phyloP scores from a whole-genome alignment of 2,888 invertebrate genomes.

The Philereme transversata region DNA sequence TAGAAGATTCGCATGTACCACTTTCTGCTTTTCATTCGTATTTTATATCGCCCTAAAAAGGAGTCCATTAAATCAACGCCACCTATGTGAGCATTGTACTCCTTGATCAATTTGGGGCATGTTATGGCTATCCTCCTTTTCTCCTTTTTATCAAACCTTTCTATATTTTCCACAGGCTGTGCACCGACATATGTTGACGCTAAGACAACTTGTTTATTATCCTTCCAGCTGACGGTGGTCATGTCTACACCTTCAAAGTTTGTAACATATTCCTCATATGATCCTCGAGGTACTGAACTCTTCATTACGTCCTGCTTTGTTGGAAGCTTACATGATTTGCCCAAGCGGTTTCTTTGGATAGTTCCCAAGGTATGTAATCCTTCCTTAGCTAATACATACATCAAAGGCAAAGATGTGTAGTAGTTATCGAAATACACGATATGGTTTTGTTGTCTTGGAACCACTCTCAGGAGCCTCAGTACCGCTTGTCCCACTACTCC shows the following conservation, averaged over 20 bases:
- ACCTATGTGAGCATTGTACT: slow-evolving; percentile 17
- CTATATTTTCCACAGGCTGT: slow-evolving; percentile 6
- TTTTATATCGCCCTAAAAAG: slow-evolving; percentile 30
- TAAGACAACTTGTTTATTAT: slow-evolving; percentile 29
- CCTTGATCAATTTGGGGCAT: slow-evolving; percentile 26
- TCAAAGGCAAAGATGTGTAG: slow-evolving; percentile 48
- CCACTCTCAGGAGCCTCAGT: slow-evolving; percentile 31
- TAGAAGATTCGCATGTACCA: slow-evolving; percentile 34
- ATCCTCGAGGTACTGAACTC: slow-evolving; percentile 25
- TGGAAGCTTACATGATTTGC: slow-evolving; percentile 33
- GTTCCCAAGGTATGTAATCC: too few species aligned
- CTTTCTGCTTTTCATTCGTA: slow-evolving; percentile 34
- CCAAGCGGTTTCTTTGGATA: slow-evolving; percentile 12
- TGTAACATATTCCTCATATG: slow-evolving; percentile 35
- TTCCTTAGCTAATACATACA: slow-evolving; percentile 17
- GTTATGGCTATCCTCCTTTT: slow-evolving; percentile 4
- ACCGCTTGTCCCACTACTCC: slow-evolving; percentile 33
- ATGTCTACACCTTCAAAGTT: slow-evolving; percentile 32
- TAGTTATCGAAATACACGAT: slow-evolving; percentile 21
- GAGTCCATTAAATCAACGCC: slow-evolving; percentile 24
- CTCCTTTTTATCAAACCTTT: slow-evolving; percentile 2
- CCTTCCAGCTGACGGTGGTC: slow-evolving; percentile 33
- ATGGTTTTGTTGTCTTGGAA: slow-evolving; percentile 10
- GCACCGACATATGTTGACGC: slow-evolving; percentile 16
- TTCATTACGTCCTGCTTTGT: slow-evolving; percentile 31